Percentiles rank a stretch among this genome's conserved stretches.
Evolutionary conservation across 2,888 invertebrate genomes (phyloP).

Genomic region (Napeogenes sylphis): DNA sequence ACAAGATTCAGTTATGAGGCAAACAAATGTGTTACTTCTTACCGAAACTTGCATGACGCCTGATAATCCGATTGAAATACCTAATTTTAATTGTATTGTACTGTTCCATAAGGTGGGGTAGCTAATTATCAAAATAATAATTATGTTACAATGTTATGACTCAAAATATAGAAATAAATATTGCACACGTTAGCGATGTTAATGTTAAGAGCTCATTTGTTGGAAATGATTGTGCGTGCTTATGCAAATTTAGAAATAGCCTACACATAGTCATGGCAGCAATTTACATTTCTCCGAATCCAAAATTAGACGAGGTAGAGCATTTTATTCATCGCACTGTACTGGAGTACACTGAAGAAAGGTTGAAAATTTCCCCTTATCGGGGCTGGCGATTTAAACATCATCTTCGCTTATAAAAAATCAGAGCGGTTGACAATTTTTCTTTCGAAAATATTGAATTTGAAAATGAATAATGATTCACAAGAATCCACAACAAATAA

Average conservation of each 20-base stretch:
- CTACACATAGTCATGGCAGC: too few relatives aligned
- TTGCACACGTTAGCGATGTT: constrained; percentile 32
- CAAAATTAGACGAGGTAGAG: constrained; percentile 35
- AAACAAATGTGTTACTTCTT: constrained; percentile 31
- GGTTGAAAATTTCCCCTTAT: constrained; percentile 36
- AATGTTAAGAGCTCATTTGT: constrained; percentile 31
- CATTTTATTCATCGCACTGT: constrained; percentile 37
- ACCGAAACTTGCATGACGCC: constrained; percentile 31
- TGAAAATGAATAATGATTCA: constrained; percentile 29
- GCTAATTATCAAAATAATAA: constrained; percentile 39
- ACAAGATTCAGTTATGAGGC: constrained; percentile 14
- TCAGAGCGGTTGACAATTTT: constrained; percentile 11
- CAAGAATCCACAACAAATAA: constrained; percentile 30
- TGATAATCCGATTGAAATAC: constrained; percentile 28
- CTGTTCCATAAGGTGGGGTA: constrained; percentile 35
- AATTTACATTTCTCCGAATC: not conserved
- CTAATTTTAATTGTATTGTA: constrained; percentile 25
- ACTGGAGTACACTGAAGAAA: constrained; percentile 33
- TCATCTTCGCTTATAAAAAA: constrained; percentile 23
- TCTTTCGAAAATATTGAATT: constrained; percentile 32
- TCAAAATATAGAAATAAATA: constrained; percentile 37
- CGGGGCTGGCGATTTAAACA: constrained; percentile 35
- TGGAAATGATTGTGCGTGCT: constrained; percentile 34
- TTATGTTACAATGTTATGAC: constrained; percentile 27
- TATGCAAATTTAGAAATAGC: constrained; percentile 24